A percentile compares a stretch with the other conserved stretches of the same genome.
These are phyloP conservation scores for Esox masquinongy DNA, from an alignment of 2,797 vertebrate genomes.

Conservation along the genomic window DNA sequence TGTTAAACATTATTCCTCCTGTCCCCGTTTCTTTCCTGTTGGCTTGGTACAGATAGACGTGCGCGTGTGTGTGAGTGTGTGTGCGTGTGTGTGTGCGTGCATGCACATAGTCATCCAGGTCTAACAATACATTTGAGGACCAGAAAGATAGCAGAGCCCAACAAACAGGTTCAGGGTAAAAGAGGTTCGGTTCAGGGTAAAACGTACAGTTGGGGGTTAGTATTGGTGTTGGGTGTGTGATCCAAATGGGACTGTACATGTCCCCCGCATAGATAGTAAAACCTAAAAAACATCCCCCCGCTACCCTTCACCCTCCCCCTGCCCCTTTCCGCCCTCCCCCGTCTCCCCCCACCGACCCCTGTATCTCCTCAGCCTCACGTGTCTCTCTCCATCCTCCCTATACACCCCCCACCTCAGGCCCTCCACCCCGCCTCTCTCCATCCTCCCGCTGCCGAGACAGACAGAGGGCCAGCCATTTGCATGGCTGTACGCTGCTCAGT, in stretches of 20 bases:
- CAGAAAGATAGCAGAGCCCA: too few relatives aligned
- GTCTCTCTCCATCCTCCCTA: not conserved
- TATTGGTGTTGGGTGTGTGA: too few relatives aligned
- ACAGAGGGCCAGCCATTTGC: constrained; percentile 44
- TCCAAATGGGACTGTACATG: too few relatives aligned
- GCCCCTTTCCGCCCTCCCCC: not conserved
- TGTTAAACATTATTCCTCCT: not conserved
- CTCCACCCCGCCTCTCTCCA: not conserved
- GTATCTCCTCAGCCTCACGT: not conserved
- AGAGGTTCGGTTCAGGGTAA: too few relatives aligned
- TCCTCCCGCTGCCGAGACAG: not conserved
- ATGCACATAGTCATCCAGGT: too few relatives aligned
- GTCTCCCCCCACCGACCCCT: not conserved
- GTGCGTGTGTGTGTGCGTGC: not conserved
- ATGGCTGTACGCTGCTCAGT: constrained; percentile 43
- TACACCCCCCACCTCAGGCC: constrained; percentile 3
- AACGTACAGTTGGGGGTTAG: too few relatives aligned
- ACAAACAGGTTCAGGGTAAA: too few relatives aligned
- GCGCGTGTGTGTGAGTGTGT: not conserved
- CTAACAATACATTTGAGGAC: too few relatives aligned
- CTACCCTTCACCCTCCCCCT: not conserved
- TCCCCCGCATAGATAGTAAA: too few relatives aligned
- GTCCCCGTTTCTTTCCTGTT: too few relatives aligned
- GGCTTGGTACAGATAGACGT: not conserved
- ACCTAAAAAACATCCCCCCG: not conserved